Base-by-base conservation (phyloP, 2,797 vertebrate species). In the Cuniculus paca region DNA sequence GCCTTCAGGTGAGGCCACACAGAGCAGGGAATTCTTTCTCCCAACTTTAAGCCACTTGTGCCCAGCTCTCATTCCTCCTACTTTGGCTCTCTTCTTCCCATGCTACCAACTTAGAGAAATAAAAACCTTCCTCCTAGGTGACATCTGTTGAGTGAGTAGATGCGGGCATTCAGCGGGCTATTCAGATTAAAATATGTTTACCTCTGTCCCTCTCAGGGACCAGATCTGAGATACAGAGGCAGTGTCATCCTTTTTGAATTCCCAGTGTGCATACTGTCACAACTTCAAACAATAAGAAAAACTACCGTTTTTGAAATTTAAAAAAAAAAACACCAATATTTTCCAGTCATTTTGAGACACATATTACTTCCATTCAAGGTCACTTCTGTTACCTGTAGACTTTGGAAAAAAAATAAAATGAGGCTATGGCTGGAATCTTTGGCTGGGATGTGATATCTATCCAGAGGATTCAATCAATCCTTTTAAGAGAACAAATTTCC, bases 1-100 rank as follows among this genome's bases (percentile, higher is more conserved):
- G 7, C 72, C 6, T 3, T 26, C 1, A 9, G 45, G 7, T 11
- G 11, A 2, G 75, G 12, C 1, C 2, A 1, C 28, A 11, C 2
- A 9, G 8, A 10, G 16, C 60, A 28, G 48, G 26, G 20, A 77
- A 9, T 6, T 2, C 34, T 12, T 28, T 36, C 19, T 63, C 20
- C 36, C 31, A 4, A n/a, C 56, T 75, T 48, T 9, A 6, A 5
- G 19, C 16, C 0, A 1, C 0, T 45, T 14, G 19, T 2, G 7
- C 6, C 20, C 8, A 24, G 13, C 16, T 14, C 22, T 54, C 45
- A 72, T 28, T 48, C 24, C 50, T 26, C 45, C 34, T 10, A 2
- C 52, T 16, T 24, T 8, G 34, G 1, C 12, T 72, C 14, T 24
- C 60, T 10, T 45, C 45, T 48, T 12, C 6, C 56, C 17, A 1